phyloP scores from a whole-genome alignment of 2,888 invertebrate genomes.

The Luperina nickerlii region DNA sequence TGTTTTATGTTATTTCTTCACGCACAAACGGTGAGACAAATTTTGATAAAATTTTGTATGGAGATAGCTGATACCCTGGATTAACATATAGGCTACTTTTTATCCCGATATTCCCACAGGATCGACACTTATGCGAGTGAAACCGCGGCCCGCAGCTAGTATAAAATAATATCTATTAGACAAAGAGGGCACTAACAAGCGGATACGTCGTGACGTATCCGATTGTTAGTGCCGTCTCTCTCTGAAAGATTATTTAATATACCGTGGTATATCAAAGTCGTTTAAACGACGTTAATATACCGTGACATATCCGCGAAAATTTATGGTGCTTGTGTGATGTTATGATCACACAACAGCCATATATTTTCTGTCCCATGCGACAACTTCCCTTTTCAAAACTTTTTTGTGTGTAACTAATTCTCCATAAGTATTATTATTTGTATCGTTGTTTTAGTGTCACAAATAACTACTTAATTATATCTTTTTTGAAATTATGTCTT shows the following conservation, averaged over 20 bases:
- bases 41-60: too few relatives aligned
- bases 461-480: too few relatives aligned
- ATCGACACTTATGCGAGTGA: too few relatives aligned
- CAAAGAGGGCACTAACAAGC: too few relatives aligned
- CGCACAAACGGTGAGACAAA: too few relatives aligned
- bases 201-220: not conserved
- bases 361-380: not conserved
- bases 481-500: too few relatives aligned
- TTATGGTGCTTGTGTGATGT: not conserved
- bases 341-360: not conserved
- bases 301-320: not conserved
- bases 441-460: not conserved
- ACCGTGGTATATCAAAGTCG: not conserved
- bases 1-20: too few relatives aligned
- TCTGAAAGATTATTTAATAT: not conserved
- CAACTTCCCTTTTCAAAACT: not conserved
- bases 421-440: not conserved
- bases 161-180: not conserved
- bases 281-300: not conserved
- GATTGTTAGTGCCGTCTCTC: not conserved
- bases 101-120: too few relatives aligned
- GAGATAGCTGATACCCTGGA: too few relatives aligned
- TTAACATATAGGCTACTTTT: too few relatives aligned
- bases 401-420: not conserved
- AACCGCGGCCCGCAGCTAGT: too few relatives aligned